A percentile compares a stretch with the other conserved stretches of the same genome.
Evolutionary conservation across 2,113 vertebrate genomes (phyloP).

Genomic region (Eurystomus gularis): DNA sequence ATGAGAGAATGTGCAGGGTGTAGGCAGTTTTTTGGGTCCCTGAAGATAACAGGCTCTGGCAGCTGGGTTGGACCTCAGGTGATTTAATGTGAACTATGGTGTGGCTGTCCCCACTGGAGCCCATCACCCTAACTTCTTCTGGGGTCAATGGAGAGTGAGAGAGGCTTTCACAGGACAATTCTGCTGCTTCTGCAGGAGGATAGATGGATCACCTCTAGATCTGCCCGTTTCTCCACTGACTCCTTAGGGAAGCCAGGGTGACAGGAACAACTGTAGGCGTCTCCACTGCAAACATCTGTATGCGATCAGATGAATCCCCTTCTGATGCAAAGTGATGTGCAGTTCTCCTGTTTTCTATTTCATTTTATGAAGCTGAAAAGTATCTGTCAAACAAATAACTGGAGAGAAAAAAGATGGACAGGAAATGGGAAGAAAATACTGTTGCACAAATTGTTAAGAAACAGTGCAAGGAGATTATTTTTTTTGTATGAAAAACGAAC

Average conservation of each 20-base stretch:
- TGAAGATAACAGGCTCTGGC: background rate
- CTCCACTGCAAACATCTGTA: background rate
- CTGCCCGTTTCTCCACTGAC: background rate
- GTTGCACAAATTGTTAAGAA: background rate
- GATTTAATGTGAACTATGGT: background rate
- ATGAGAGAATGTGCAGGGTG: rapidly evolving
- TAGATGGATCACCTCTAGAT: background rate
- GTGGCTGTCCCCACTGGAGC: background rate
- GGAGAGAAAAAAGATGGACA: background rate
- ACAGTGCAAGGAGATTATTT: background rate
- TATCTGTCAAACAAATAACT: background rate
- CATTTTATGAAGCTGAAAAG: background rate
- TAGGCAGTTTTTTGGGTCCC: background rate
- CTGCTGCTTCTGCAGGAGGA: background rate
- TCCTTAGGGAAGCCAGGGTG: background rate
- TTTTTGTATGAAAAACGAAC: background rate
- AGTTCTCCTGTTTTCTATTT: background rate
- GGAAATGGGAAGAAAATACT: background rate
- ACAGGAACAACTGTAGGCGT: background rate
- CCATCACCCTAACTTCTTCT: background rate
- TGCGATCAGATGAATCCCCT: background rate
- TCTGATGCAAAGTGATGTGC: background rate
- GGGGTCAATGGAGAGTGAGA: background rate
- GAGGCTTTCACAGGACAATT: background rate
- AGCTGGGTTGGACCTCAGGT: background rate